Base-by-base conservation (phyloP, 2,888 invertebrate species). In the Heteromurus nitidus region DNA sequence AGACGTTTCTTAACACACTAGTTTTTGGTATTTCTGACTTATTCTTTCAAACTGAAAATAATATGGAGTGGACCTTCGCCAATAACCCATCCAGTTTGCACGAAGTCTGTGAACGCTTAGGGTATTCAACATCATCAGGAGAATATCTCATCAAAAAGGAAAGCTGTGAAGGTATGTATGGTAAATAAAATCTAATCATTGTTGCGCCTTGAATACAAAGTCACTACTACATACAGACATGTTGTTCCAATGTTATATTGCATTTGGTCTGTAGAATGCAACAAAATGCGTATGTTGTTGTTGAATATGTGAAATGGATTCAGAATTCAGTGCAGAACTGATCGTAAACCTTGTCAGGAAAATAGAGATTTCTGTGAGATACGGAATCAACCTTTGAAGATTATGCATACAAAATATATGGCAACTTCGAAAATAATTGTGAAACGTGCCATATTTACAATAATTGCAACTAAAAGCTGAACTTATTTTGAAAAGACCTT, bases 31-130 rank as follows among this genome's bases (percentile, higher is more conserved):
- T 2, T 5, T 1, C 16, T 60, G 9, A 2, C 18, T 31, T 47
- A 20, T 67, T 9, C 22, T 44, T 44, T 62, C 1, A n/a, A n/a
- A n/a, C n/a, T n/a, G n/a, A n/a, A n/a, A n/a, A n/a, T n/a, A n/a
- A 3, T 18, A 85, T 85, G 85, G 85, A 85, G 76, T 85, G 85
- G 85, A 64, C 82, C 3, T 83, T 85, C 31, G 42, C 83, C 11
- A 47, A 16, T 47, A 80, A 83, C 26, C 82, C 85, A 36, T 82
- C 82, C 20, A 82, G 80, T 26, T 74, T 85, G 13, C 85, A 85
- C 50, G 85, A 85, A 31, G 80, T 82, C 9, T 83, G 82, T 62
- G 80, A 79, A 60, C 80, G 74, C 24, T 36, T 83, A 24, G 83
- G 83, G 24, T 77, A 75, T 62, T n/a, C 36, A 2, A 64, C 75